These are phyloP conservation scores for Epizoanthus stellaris DNA, from an alignment of 92 coral and sea anemone genomes.

Conservation along the genomic window DNA sequence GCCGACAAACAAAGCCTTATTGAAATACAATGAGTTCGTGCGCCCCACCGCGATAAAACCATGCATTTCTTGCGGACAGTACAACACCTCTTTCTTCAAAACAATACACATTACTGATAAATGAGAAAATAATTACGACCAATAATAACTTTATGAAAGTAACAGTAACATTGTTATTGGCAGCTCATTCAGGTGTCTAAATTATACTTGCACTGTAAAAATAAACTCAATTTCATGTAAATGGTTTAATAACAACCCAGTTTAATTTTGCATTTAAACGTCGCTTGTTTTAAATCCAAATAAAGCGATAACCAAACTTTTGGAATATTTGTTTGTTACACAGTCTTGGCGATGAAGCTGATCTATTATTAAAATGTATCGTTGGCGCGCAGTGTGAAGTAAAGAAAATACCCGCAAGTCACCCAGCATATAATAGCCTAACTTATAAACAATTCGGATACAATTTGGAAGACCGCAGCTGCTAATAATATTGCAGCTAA, in stretches of 20 bases:
- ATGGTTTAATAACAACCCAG: background rate
- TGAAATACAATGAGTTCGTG: conserved; percentile 22
- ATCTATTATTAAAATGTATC: conserved; percentile 23
- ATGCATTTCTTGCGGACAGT: conserved; percentile 31
- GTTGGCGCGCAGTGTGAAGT: background rate
- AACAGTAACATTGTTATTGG: background rate
- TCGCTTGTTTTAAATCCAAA: background rate
- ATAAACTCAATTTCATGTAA: background rate
- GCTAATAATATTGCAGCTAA: background rate
- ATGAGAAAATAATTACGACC: conserved; percentile 32
- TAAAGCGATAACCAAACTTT: background rate
- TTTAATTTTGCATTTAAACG: background rate
- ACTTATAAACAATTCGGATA: conserved; percentile 6
- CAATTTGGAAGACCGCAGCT: conserved; percentile 38
- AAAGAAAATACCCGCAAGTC: conserved; percentile 16
- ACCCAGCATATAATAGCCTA: background rate
- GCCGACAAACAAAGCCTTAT: background rate
- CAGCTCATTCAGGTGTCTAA: background rate
- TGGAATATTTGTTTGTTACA: conserved; percentile 6
- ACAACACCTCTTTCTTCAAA: conserved; percentile 37
- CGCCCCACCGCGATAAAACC: conserved; percentile 28
- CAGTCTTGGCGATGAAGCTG: conserved; percentile 23
- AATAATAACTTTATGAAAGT: conserved; percentile 35
- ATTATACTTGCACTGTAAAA: too few relatives aligned
- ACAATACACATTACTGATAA: conserved; percentile 37